Conservation (phyloP, 2,113 vertebrate species). For the Nestor notabilis region DNA sequence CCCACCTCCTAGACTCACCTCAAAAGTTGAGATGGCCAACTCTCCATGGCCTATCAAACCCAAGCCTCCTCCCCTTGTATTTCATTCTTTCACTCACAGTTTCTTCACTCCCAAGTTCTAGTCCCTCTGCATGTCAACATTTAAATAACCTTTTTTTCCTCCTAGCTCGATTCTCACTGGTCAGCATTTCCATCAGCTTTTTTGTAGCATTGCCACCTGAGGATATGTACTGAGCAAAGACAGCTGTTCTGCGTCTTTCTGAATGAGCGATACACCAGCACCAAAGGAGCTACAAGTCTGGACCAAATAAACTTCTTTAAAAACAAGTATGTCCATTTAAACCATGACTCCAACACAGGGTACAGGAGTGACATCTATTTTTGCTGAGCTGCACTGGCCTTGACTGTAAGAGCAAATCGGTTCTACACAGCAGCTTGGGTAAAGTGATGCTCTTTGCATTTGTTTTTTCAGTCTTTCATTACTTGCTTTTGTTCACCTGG, state of each 20-base stretch:
- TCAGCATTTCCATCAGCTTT: background rate
- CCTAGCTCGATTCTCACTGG: background rate
- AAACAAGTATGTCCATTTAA: background rate
- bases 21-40: background rate
- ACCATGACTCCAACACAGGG: background rate
- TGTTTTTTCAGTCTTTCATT: background rate
- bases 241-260: background rate
- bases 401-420: background rate
- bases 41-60: background rate
- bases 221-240: background rate
- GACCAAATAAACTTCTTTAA: background rate
- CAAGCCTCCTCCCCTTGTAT: background rate
- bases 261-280: background rate
- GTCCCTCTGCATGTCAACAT: background rate
- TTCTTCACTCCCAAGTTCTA: background rate
- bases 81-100: background rate
- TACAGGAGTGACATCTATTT: background rate
- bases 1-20: background rate
- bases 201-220: background rate
- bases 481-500: background rate
- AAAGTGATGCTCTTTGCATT: background rate
- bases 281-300: background rate
- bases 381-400: background rate
- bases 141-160: background rate
- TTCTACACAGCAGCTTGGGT: background rate